phyloP scores from a whole-genome alignment of 2,888 invertebrate genomes.

The Hydrotaea cyrtoneurina region DNA sequence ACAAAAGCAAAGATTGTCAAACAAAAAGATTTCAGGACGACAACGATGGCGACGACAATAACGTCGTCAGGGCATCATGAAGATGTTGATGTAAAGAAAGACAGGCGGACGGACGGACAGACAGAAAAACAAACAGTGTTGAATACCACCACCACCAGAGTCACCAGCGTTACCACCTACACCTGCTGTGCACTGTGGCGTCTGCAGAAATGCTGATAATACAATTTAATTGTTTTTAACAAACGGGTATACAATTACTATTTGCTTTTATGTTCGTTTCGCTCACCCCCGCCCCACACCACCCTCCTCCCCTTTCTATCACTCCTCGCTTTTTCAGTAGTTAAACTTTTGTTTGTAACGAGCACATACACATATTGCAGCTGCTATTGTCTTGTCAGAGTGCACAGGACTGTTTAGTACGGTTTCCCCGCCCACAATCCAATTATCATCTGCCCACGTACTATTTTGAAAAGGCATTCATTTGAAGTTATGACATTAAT shows the following conservation, averaged over 20 bases:
- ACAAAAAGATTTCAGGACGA: neutral
- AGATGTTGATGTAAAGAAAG: conserved; percentile 11
- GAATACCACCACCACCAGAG: neutral
- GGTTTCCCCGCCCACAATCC: neutral
- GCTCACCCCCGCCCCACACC: too few species aligned
- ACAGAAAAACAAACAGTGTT: neutral
- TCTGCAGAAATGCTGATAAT: conserved; percentile 31
- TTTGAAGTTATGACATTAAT: conserved; percentile 34
- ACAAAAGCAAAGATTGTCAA: neutral
- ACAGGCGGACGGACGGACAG: neutral
- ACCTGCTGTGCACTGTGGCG: neutral
- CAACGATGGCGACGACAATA: neutral
- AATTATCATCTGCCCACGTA: conserved; percentile 19
- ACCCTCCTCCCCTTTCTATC: neutral
- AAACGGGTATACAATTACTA: conserved; percentile 35
- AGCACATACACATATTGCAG: neutral
- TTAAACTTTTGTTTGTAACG: neutral
- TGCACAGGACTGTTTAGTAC: neutral
- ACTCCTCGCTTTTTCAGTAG: neutral
- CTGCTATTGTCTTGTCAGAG: neutral
- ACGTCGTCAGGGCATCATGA: neutral
- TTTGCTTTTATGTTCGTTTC: conserved; percentile 22
- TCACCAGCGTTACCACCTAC: neutral
- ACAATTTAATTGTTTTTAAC: conserved; percentile 42
- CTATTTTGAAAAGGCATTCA: conserved; percentile 13